A percentile compares a stretch with the other conserved stretches of the same genome.
phyloP scores from a whole-genome alignment of 2,113 vertebrate genomes.

The Xyliphius kryptos region DNA sequence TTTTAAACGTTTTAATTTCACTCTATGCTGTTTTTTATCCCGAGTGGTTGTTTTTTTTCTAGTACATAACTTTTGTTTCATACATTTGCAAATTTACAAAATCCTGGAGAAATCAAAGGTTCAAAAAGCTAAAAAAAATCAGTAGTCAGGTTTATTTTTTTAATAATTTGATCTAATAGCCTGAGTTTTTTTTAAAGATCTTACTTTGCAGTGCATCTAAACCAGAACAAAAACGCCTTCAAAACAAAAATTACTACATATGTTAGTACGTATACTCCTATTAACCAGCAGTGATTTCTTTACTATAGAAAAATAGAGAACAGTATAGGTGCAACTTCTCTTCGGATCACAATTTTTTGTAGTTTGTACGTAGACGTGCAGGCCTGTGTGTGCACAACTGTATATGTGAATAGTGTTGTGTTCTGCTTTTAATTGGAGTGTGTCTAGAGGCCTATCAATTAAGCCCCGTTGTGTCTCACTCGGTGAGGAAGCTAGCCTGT shows the following conservation, averaged over 20 bases:
- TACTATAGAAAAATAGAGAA: not conserved
- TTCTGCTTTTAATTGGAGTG: conserved; percentile 32
- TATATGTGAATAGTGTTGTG: conserved; percentile 21
- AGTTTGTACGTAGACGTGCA: conserved; percentile 1
- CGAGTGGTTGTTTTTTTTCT: not conserved
- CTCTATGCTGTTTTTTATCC: not conserved
- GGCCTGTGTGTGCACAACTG: conserved; percentile 1
- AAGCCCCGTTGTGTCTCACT: conserved; percentile 33
- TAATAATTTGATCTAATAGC: no score
- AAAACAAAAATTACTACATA: no score
- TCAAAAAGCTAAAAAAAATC: conserved; percentile 7
- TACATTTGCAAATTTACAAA: conserved; percentile 24
- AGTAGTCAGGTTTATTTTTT: no score
- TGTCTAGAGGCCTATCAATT: conserved; percentile 45
- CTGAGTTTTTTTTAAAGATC: no score
- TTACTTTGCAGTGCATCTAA: no score
- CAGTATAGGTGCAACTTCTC: no score
- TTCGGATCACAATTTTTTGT: no score
- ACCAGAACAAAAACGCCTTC: no score
- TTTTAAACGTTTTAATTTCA: conserved; percentile 15
- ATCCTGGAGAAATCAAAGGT: conserved; percentile 14
- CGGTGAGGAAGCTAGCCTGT: conserved; percentile 34
- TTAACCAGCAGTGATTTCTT: no score
- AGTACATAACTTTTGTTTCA: conserved; percentile 5
- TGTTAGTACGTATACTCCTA: no score